Percentiles rank a stretch among this genome's conserved stretches.
phyloP scores from a whole-genome alignment of 2,797 vertebrate species.

The Eulemur mongoz region DNA sequence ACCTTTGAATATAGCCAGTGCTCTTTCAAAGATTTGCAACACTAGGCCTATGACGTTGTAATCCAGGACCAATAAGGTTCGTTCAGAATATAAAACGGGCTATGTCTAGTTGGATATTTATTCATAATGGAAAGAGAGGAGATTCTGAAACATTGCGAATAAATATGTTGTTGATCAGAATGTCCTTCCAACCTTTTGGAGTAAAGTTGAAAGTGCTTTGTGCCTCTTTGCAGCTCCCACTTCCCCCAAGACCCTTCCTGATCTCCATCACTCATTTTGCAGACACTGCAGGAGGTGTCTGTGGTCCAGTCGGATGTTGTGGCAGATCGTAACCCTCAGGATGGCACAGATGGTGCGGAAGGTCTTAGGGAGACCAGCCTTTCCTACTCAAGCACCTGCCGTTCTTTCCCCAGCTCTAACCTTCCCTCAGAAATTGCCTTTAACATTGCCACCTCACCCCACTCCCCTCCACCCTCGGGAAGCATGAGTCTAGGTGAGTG shows the following conservation, averaged over 20 bases:
- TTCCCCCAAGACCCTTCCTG: neutral
- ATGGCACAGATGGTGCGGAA: too few relatives aligned
- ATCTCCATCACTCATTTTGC: neutral
- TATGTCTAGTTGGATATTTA: rapidly evolving
- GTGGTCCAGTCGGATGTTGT: rapidly evolving
- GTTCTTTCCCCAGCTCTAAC: too few relatives aligned
- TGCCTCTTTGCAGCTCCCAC: neutral
- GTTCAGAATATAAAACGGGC: neutral
- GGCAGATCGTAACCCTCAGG: rapidly evolving
- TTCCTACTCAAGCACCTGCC: rapidly evolving
- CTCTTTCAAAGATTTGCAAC: neutral
- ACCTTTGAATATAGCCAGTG: neutral
- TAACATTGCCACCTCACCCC: rapidly evolving
- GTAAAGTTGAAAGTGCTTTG: neutral
- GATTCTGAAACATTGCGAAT: neutral
- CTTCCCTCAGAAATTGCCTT: neutral
- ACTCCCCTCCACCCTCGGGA: neutral
- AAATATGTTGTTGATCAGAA: neutral
- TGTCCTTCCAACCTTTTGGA: neutral
- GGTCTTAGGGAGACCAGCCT: neutral
- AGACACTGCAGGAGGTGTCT: neutral
- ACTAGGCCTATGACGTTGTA: neutral
- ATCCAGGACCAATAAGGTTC: neutral
- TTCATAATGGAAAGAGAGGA: neutral
- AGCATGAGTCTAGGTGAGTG: neutral